Base-by-base conservation (phyloP, 2,888 invertebrate species). In the Andrena flavipes region DNA sequence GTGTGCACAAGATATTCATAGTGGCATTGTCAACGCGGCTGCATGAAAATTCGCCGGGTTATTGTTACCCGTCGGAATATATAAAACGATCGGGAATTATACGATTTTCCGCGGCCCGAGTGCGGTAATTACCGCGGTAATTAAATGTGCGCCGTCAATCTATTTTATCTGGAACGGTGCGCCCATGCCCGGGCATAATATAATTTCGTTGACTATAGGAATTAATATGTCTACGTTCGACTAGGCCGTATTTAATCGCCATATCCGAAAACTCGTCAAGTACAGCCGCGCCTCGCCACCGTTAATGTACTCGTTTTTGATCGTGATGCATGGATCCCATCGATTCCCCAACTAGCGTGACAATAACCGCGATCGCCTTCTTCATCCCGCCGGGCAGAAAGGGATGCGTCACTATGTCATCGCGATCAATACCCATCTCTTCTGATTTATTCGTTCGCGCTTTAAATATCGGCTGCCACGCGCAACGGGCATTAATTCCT, bases 371-470 rank as follows among this genome's bases (percentile, higher is more conserved):
- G 48, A 10, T 20, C 48, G 75, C 68, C 48, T 79, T 33, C 42
- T 51, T 13, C n/a, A 48, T 73, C 49, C 23, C n/a, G 2, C n/a
- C 42, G 10, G 16, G 0, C 10, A 26, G 35, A 33, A 67, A 51
- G 2, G 54, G 10, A 49, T 10, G 20, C 56, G 35, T 0, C 33
- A 7, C 33, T 64, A 71, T 65, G 67, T 71, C 42, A 33, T 62
- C 64, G 16, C 51, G 65, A 76, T 76, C 79, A 65, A 80, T 80
- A 80, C 48, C 20, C 30, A 29, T 54, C 60, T 6, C 29, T 7
- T 51, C 60, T 54, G 65, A 80, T 76, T 79, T 79, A 76, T 69
- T 69, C 56, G 54, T 33, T 33, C 29, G 56, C 42, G 75, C 48
- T 69, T 59, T 69, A 64, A 51, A 69, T 56, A 75, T 30, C 69